Evolutionary conservation across 2,113 vertebrate species (phyloP).

Genomic region (Saimiri boliviensis): DNA sequence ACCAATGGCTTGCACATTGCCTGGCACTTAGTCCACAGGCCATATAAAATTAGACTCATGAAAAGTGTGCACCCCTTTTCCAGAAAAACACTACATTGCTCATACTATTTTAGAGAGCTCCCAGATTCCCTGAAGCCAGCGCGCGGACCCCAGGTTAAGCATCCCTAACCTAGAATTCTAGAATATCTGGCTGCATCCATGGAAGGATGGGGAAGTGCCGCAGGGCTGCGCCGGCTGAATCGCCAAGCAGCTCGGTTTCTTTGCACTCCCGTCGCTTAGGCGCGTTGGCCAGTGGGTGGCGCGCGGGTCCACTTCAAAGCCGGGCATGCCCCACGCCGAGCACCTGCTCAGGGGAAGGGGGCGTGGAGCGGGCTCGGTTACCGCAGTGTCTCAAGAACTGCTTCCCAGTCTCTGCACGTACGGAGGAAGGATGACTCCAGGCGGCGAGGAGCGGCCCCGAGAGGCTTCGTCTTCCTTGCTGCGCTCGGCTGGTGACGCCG

Average conservation of each 20-base stretch:
- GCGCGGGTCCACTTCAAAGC: neutral
- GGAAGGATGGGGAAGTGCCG: rapidly evolving
- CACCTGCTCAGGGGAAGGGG: neutral
- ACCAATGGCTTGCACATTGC: neutral
- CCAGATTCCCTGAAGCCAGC: neutral
- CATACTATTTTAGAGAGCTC: neutral
- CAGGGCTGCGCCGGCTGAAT: neutral
- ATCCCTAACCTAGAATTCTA: neutral
- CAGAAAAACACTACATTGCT: neutral
- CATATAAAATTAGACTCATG: neutral
- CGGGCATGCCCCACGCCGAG: rapidly evolving
- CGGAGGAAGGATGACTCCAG: neutral
- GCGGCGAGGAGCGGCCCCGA: neutral
- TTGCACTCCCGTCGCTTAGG: neutral
- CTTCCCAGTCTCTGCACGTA: neutral
- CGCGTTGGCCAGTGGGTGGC: conserved; percentile 62
- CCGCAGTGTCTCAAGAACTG: neutral
- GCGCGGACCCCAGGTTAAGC: neutral
- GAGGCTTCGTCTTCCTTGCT: neutral
- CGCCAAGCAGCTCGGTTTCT: neutral
- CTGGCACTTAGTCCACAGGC: neutral
- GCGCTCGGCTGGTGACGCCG: neutral
- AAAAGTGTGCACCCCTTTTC: neutral
- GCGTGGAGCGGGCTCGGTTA: neutral
- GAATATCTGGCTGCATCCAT: neutral